Evolutionary conservation across 92 coral and sea anemone species (phyloP), one percentile per base, ranked within the genome.

Genomic region (Zoanthus gigantus): DNA sequence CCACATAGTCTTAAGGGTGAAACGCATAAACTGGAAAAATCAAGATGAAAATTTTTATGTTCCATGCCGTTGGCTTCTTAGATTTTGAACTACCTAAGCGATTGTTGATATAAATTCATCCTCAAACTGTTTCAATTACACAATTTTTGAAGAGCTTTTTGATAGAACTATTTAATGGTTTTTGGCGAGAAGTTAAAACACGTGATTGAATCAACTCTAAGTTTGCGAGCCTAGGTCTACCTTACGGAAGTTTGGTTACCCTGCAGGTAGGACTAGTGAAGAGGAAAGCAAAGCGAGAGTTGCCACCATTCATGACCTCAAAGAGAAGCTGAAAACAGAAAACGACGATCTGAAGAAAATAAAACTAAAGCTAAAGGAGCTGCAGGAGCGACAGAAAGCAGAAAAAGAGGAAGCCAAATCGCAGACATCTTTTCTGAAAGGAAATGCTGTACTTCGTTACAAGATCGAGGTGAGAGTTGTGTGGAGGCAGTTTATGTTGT

Each of bases 321-420:
- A 97, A 80, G 99, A 97, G 56, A 97, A 96, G 81, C 92, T 97
- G 53, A 97, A 97, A 80, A 78, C 93, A 31, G 99, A 97, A 90
- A 97, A 97, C 87, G 99, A 97, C 61, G 92, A 94, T 61, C 89
- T 97, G 71, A 97, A 97, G 90, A 97, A 87, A 84, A 95, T 97
- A 78, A 97, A 97, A 95, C 95, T 93, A 78, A 93, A 94, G 54
- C 90, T 97, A 68, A 97, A 97, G 90, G 99, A 93, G 63, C 87
- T 93, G 7, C 98, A 95, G 87, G 99, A 97, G 71, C 94, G 95
- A 85, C 99, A 97, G 89, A 97, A 97, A 84, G 88, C 96, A 12
- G 98, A 97, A 77, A 97, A 97, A 91, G 99, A 97, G 96, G 98
- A 97, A 69, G 99, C 98, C 9, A 97, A 97, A 85, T 89, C 96